phyloP scores from a whole-genome alignment of 1,140 invertebrate species.

The Trichonephila clavipes region DNA sequence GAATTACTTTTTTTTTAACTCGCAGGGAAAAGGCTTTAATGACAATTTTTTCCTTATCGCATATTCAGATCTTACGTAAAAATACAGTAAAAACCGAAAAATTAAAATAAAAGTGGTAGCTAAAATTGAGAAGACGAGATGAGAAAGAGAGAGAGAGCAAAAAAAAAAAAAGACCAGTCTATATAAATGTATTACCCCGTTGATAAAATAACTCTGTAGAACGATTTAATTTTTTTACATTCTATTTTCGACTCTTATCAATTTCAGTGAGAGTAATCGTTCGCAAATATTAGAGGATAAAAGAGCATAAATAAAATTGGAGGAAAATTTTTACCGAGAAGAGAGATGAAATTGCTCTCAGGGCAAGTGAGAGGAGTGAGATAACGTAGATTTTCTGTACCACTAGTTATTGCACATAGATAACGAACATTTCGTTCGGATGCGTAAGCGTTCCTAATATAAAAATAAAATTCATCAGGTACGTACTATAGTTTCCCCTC shows the following conservation, averaged over 20 bases:
- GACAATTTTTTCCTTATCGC: constrained; percentile 31
- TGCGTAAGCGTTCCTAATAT: neutral
- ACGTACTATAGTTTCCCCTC: neutral
- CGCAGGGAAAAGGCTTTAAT: neutral
- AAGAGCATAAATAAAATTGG: constrained; percentile 35
- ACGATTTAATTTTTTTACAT: constrained; percentile 23
- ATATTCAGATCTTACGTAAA: neutral
- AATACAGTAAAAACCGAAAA: neutral
- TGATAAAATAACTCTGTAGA: constrained; percentile 23
- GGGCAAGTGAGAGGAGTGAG: neutral
- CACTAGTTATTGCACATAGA: neutral
- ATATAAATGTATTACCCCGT: constrained; percentile 10
- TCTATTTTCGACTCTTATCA: constrained; percentile 31
- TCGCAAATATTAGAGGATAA: constrained; percentile 22
- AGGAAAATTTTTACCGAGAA: constrained; percentile 23
- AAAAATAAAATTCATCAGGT: constrained; percentile 39
- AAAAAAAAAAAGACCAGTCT: neutral
- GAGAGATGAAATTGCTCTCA: neutral
- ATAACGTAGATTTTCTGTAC: neutral
- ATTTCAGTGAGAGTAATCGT: constrained; percentile 30
- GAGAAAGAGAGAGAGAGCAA: neutral
- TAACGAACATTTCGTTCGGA: constrained; percentile 2
- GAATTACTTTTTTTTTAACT: neutral
- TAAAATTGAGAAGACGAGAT: constrained; percentile 12
- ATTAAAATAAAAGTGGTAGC: constrained; percentile 26